phyloP scores from a whole-genome alignment of 2,888 invertebrate species.

The Melikaiella ostensackeni region DNA sequence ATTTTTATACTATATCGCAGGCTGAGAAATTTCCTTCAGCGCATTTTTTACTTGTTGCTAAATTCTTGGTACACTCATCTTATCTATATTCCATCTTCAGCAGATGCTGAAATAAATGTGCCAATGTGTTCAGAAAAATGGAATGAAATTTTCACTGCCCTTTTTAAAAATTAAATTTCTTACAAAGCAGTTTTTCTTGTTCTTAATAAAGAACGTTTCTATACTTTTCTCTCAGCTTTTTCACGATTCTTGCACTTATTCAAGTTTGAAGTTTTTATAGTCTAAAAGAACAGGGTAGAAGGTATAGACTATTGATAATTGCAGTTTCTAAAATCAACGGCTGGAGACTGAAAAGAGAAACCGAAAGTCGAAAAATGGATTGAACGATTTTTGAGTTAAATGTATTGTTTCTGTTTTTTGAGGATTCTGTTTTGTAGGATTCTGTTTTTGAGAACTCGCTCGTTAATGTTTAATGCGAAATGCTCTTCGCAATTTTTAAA shows the following conservation, averaged over 20 bases:
- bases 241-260: constrained; percentile 30
- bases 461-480: constrained; percentile 38
- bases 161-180: constrained; percentile 37
- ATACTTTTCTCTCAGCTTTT: neutral
- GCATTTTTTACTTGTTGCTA: neutral
- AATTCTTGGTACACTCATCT: neutral
- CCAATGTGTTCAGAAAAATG: constrained; percentile 62
- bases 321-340: constrained; percentile 41
- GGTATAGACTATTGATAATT: constrained; percentile 55
- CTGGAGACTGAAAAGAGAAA: constrained; percentile 36
- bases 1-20: neutral
- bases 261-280: constrained; percentile 51
- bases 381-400: neutral
- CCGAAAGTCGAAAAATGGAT: neutral
- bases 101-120: constrained; percentile 50
- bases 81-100: neutral
- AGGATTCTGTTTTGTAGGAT: neutral
- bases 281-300: constrained; percentile 69
- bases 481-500: constrained; percentile 17
- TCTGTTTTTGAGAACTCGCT: constrained; percentile 1
- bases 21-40: neutral
- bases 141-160: constrained; percentile 54
- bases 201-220: neutral
- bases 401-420: neutral
- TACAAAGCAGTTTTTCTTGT: neutral